phyloP scores from a whole-genome alignment of 2,888 invertebrate species.

The Cerastis rubricosa region DNA sequence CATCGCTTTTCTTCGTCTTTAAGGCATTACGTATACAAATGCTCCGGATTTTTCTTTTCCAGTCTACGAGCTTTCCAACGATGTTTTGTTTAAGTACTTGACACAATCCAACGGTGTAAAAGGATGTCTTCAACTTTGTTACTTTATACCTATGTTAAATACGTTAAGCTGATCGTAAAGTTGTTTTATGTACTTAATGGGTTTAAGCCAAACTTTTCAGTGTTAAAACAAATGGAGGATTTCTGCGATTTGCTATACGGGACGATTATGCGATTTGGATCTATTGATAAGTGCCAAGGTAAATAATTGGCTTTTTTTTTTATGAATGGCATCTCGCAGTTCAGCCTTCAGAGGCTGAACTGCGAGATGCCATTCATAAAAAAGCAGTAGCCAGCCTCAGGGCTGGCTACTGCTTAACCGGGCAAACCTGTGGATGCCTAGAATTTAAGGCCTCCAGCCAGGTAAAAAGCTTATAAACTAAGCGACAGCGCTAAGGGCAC shows the following conservation, averaged over 20 bases:
- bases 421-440: no score
- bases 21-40: conserved; percentile 58
- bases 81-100: conserved; percentile 46
- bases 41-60: conserved; percentile 23
- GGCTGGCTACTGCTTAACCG: no score
- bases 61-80: conserved; percentile 3
- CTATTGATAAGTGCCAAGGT: background rate
- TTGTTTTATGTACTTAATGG: conserved; percentile 1
- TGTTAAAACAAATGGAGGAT: conserved; percentile 7
- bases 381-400: no score
- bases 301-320: background rate
- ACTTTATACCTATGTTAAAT: conserved; percentile 21
- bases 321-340: no score
- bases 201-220: background rate
- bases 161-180: background rate
- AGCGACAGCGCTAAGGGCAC: no score
- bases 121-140: conserved; percentile 35
- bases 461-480: no score
- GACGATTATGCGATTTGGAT: background rate
- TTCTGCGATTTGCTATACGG: background rate
- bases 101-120: conserved; percentile 30
- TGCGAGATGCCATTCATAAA: no score
- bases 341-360: no score
- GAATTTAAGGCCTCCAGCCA: no score
- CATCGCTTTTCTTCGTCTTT: conserved; percentile 47